Conservation (phyloP, 2,797 vertebrate species). For the Myotis findleyi region DNA sequence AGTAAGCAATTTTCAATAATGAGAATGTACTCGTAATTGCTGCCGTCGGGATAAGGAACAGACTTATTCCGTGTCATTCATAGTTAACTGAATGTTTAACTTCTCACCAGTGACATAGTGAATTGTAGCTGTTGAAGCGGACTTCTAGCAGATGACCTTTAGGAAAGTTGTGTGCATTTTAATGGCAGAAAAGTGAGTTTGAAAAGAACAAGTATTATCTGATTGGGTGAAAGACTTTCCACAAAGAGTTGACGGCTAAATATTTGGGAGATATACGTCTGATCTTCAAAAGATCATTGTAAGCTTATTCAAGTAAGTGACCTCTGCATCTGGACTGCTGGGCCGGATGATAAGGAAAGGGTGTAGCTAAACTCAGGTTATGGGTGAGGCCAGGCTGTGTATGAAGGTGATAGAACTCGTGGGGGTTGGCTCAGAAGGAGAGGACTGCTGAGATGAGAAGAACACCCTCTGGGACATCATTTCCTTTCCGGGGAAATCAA, state of each 20-base stretch:
- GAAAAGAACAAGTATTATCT: background rate
- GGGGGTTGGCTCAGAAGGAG: background rate
- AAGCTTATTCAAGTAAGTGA: background rate
- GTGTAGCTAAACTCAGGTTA: background rate
- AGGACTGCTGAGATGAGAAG: background rate
- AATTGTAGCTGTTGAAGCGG: background rate
- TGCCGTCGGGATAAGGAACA: background rate
- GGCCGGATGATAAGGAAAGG: background rate
- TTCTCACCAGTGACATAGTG: background rate
- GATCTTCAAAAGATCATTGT: background rate
- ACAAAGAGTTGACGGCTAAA: background rate
- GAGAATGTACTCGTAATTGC: constrained; percentile 36
- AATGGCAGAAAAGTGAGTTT: background rate
- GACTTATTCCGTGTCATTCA: background rate
- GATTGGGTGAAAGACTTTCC: background rate
- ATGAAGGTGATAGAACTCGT: background rate
- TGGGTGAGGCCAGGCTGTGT: background rate
- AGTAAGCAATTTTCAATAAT: constrained; percentile 28
- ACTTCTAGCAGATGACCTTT: background rate
- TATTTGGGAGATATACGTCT: background rate
- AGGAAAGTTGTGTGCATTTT: background rate
- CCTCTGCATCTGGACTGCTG: background rate
- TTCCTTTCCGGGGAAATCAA: background rate
- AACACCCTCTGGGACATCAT: background rate
- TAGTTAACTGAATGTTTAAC: background rate